Conservation (phyloP, 2,888 invertebrate species). For the Tachystola acroxantha region DNA sequence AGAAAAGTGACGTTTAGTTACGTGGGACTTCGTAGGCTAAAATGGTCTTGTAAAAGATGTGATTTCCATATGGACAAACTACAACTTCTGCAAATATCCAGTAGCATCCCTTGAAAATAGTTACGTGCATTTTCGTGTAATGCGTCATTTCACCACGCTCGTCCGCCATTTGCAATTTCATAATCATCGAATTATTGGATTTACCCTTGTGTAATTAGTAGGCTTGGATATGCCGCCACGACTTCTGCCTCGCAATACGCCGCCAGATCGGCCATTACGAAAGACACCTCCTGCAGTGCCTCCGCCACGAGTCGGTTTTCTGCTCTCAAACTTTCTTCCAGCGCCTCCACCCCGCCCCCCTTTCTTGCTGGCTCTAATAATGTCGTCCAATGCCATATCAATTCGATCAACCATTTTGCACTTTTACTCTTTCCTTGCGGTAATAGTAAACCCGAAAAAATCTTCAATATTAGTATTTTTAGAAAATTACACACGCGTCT, state of each 20-base stretch:
- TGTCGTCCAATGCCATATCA: conserved; percentile 98
- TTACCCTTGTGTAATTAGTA: conserved; percentile 83
- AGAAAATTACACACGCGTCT: no score
- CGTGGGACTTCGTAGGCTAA: not conserved
- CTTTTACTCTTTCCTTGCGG: no score
- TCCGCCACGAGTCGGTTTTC: conserved; percentile 60
- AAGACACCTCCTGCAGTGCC: conserved; percentile 60
- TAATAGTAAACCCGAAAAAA: no score
- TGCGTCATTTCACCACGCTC: conserved; percentile 40
- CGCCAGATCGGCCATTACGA: conserved; percentile 75
- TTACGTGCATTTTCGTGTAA: conserved; percentile 5
- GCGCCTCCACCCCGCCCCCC: conserved; percentile 79
- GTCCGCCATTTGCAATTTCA: conserved; percentile 70
- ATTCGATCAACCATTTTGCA: conserved; percentile 93
- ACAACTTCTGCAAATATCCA: conserved; percentile 5
- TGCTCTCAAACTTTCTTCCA: conserved; percentile 67
- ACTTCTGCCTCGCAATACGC: conserved; percentile 83
- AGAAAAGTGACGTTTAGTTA: conserved; percentile 2
- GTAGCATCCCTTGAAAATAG: conserved; percentile 6
- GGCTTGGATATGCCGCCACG: conserved; percentile 84
- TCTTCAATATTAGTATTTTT: no score
- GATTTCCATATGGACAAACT: conserved; percentile 3
- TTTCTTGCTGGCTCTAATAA: conserved; percentile 91
- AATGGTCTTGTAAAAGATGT: conserved; percentile 4
- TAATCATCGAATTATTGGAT: conserved; percentile 55